Evolutionary conservation across 2,888 invertebrate species (phyloP).

Genomic region (Zygaena filipendulae): DNA sequence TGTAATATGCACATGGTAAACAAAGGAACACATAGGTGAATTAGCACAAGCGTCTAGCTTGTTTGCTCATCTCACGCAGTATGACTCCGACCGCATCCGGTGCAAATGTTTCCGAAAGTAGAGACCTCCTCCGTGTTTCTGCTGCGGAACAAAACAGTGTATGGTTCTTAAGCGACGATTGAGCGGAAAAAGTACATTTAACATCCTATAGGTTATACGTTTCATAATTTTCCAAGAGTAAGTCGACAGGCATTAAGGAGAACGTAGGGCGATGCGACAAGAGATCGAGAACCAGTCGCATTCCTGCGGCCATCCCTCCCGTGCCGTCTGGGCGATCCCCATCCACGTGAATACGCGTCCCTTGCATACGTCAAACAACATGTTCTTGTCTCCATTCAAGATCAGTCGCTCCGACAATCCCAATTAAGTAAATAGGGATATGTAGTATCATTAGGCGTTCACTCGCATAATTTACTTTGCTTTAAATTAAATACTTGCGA

Average conservation of each 20-base stretch:
- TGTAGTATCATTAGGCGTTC: too few species aligned
- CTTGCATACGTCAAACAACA: too few species aligned
- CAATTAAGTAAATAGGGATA: too few species aligned
- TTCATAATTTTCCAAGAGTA: slow-evolving; percentile 27
- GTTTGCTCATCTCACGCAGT: slow-evolving; percentile 55
- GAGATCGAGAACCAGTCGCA: slow-evolving; percentile 29
- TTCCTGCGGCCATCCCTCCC: slow-evolving; percentile 26
- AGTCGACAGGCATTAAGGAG: slow-evolving; percentile 16
- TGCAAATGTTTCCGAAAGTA: too few species aligned
- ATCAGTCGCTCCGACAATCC: too few species aligned
- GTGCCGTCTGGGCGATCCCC: slow-evolving; percentile 16
- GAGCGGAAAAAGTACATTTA: slow-evolving; percentile 3
- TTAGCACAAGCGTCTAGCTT: too few species aligned
- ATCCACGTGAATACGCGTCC: too few species aligned
- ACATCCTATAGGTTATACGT: slow-evolving; percentile 8
- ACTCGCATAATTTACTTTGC: too few species aligned
- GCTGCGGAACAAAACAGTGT: slow-evolving; percentile 8
- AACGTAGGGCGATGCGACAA: slow-evolving; percentile 18
- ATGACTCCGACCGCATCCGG: slow-evolving; percentile 33
- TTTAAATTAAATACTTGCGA: too few species aligned
- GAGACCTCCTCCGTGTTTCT: slow-evolving; percentile 14
- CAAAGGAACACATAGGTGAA: too few species aligned
- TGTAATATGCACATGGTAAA: too few species aligned
- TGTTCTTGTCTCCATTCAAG: too few species aligned
- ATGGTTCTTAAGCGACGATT: slow-evolving; percentile 7